Evolutionary conservation across 64 coral and sea anemone genomes (phyloP).

Genomic region (Acropora yongei): DNA sequence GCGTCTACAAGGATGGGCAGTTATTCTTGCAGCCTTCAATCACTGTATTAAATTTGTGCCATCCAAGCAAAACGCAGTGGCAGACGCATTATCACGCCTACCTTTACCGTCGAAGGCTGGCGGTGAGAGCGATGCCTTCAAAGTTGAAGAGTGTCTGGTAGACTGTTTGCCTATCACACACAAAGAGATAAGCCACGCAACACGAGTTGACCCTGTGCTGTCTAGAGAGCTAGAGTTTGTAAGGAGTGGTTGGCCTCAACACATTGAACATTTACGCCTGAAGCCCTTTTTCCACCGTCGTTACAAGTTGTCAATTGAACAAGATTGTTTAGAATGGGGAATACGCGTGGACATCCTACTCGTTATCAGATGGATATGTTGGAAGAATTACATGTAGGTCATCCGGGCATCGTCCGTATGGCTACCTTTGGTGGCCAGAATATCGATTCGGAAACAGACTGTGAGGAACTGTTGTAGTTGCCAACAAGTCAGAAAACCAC

Average conservation of each 20-base stretch:
- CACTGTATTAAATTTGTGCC: conserved; percentile 24
- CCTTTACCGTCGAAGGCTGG: not conserved
- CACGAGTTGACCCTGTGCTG: conserved; percentile 17
- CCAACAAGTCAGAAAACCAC: too few relatives aligned
- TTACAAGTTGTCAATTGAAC: conserved; percentile 35
- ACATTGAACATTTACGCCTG: conserved; percentile 17
- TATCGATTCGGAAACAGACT: too few relatives aligned
- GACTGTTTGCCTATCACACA: conserved; percentile 32
- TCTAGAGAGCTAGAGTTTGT: conserved; percentile 24
- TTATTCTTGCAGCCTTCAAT: conserved; percentile 46
- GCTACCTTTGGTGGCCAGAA: too few relatives aligned
- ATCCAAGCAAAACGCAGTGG: conserved; percentile 26
- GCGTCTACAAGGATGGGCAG: conserved; percentile 42
- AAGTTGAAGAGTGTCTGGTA: not conserved
- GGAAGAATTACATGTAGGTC: too few relatives aligned
- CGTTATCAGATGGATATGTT: too few relatives aligned
- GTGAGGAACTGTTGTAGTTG: too few relatives aligned
- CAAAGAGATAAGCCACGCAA: conserved; percentile 20
- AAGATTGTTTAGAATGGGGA: conserved; percentile 54
- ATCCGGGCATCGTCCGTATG: too few relatives aligned
- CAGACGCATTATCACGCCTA: conserved; percentile 33
- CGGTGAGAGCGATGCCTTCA: too few relatives aligned
- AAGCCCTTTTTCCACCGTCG: conserved; percentile 35
- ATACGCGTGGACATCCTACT: conserved; percentile 15
- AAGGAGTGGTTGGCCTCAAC: conserved; percentile 21